Percentiles rank a stretch among this genome's conserved stretches.
Conservation (phyloP, 2,888 invertebrate species). For the Epirrhoe tristata region DNA sequence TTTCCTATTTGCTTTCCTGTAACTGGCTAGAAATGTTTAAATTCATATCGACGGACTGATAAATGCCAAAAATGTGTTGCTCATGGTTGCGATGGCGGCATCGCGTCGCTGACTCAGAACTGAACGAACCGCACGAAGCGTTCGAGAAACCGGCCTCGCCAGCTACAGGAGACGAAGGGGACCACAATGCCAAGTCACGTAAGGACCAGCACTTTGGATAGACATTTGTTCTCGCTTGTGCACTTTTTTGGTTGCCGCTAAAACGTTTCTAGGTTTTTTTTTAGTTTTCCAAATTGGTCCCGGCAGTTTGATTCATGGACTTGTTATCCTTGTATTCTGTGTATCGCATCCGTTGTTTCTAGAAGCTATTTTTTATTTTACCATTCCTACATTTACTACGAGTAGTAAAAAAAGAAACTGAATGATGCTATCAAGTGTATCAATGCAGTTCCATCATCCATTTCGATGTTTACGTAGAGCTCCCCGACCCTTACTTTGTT, state of each 20-base stretch:
- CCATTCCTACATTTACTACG: background rate
- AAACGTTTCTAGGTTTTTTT: constrained; percentile 38
- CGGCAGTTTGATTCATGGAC: constrained; percentile 65
- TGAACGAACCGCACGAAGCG: constrained; percentile 62
- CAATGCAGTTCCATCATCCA: constrained; percentile 12
- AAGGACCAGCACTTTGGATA: constrained; percentile 64
- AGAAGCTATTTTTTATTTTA: constrained; percentile 26
- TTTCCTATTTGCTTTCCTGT: background rate
- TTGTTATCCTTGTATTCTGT: constrained; percentile 24
- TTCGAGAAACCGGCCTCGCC: constrained; percentile 62
- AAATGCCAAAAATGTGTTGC: constrained; percentile 73
- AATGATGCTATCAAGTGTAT: background rate
- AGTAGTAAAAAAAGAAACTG: background rate
- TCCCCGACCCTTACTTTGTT: constrained; percentile 11
- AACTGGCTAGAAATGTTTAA: constrained; percentile 7
- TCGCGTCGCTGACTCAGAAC: constrained; percentile 71
- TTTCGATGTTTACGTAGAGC: constrained; percentile 10
- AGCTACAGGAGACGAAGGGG: constrained; percentile 52
- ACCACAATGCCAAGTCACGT: constrained; percentile 66
- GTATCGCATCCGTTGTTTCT: constrained; percentile 11
- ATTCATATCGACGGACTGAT: constrained; percentile 35
- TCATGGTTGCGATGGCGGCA: constrained; percentile 78
- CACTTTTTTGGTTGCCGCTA: constrained; percentile 53
- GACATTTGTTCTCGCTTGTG: constrained; percentile 56
- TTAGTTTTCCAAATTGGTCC: constrained; percentile 47